Evolutionary conservation across 2,888 invertebrate species (phyloP).

Genomic region (Globia sparganii): DNA sequence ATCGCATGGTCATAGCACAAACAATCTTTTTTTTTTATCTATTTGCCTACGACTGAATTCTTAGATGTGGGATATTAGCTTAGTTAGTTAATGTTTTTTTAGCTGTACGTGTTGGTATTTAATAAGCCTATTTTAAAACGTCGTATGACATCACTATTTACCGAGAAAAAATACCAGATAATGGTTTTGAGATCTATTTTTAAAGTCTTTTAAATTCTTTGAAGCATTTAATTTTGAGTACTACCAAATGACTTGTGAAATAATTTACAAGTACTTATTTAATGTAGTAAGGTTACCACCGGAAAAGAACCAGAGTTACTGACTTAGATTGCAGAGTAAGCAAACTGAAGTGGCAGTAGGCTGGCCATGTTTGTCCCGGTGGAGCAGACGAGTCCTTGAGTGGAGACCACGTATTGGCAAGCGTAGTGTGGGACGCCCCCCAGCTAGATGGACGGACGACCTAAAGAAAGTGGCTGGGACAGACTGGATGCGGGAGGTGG

Average conservation of each 20-base stretch:
- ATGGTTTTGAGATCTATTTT: constrained; percentile 2
- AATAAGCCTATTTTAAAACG: constrained; percentile 32
- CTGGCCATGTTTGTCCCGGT: no score
- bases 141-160: constrained; percentile 24
- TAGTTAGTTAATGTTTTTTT: constrained; percentile 48
- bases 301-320: no score
- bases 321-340: no score
- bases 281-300: background rate
- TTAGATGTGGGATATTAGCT: constrained; percentile 35
- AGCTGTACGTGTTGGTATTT: constrained; percentile 22
- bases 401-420: no score
- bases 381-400: no score
- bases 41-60: constrained; percentile 21
- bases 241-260: background rate
- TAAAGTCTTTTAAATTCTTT: constrained; percentile 11
- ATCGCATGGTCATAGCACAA: background rate
- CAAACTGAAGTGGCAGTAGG: no score
- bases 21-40: background rate
- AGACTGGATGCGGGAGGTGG: no score
- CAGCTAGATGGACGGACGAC: no score
- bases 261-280: background rate
- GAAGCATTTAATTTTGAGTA: background rate
- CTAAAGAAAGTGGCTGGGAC: no score
- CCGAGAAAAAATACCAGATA: background rate
- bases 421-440: no score